Conservation (phyloP, 2,888 invertebrate species). For the Philhelius pedissequus region DNA sequence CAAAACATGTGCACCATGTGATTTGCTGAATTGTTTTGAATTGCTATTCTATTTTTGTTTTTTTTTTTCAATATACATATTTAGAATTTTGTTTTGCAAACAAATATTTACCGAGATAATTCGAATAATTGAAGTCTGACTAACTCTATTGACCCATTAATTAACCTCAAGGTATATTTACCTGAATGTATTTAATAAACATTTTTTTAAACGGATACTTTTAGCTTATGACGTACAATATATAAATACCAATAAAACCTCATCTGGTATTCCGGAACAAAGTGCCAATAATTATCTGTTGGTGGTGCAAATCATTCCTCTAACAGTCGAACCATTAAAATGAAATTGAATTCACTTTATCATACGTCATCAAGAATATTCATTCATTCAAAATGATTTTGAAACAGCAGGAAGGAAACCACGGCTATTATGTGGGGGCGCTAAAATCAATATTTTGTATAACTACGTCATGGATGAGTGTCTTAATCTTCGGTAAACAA, state of each 20-base stretch:
- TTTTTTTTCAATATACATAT: too few relatives aligned
- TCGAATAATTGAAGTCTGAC: background rate
- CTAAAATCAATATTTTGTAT: background rate
- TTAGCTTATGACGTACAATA: background rate
- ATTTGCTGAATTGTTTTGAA: too few relatives aligned
- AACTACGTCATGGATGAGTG: slow-evolving; percentile 46
- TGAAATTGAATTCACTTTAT: slow-evolving; percentile 8
- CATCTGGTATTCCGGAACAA: background rate
- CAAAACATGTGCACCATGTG: too few relatives aligned
- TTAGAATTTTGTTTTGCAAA: too few relatives aligned
- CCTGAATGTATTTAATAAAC: background rate
- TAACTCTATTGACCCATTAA: background rate
- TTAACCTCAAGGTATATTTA: background rate
- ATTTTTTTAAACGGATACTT: background rate
- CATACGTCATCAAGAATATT: slow-evolving; percentile 26
- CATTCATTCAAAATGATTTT: slow-evolving; percentile 22
- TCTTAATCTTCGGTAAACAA: slow-evolving; percentile 1
- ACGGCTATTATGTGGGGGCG: background rate
- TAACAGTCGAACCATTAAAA: slow-evolving; percentile 24
- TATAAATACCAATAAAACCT: background rate
- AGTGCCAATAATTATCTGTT: background rate
- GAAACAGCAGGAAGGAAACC: slow-evolving; percentile 20
- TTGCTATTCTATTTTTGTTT: too few relatives aligned
- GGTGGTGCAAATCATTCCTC: background rate
- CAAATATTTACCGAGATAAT: too few relatives aligned